A percentile compares a stretch with the other conserved stretches of the same genome.
Evolutionary conservation across 2,797 vertebrate genomes (phyloP).

Genomic region (Myiotriccus ornatus): DNA sequence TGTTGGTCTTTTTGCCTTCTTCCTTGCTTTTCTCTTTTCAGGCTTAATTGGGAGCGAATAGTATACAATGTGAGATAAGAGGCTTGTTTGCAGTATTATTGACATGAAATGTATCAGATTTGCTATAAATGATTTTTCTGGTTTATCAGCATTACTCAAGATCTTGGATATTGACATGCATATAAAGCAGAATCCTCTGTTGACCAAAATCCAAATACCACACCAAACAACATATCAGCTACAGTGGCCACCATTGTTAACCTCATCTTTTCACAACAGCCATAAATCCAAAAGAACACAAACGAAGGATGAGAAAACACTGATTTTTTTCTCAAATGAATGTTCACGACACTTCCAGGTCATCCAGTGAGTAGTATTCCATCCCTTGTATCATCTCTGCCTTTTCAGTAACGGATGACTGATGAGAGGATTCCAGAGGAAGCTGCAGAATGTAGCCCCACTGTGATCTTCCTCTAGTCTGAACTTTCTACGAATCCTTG

Average conservation of each 20-base stretch:
- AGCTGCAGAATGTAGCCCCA: neutral
- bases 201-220: neutral
- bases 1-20: slow-evolving; percentile 23
- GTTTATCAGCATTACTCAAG: neutral
- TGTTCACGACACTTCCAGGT: neutral
- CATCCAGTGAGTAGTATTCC: neutral
- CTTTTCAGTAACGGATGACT: neutral
- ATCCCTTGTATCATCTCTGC: neutral
- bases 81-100: neutral
- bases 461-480: neutral
- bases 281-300: neutral
- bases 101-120: neutral
- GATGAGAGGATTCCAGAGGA: neutral
- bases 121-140: neutral
- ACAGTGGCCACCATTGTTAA: neutral
- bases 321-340: neutral
- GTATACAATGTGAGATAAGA: neutral
- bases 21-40: neutral
- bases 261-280: neutral
- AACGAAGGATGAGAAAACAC: neutral
- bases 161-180: neutral
- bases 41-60: neutral
- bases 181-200: neutral
- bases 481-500: neutral
- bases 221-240: neutral